These are phyloP conservation scores for honey bee (Apis mellifera) DNA, from an alignment of 1,140 invertebrate genomes.

Conservation along the genomic window Amel_HAv3.1 CM009931.2:16918501-16919000, in stretches of 20 bases:
- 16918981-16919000: constrained; percentile 66
- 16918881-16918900: constrained; percentile 62
- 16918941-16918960: constrained; percentile 63
- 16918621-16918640: too few relatives aligned
- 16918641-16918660: too few relatives aligned
- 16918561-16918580: neutral
- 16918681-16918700: too few relatives aligned
- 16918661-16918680: too few relatives aligned
- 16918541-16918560: neutral
- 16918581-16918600: too few relatives aligned
- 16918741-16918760: neutral
- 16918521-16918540: neutral
- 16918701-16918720: too few relatives aligned
- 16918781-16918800: constrained; percentile 30
- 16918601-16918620: too few relatives aligned
- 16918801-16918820: too few relatives aligned
- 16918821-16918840: constrained; percentile 10
- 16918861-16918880: constrained; percentile 27
- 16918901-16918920: constrained; percentile 36
- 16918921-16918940: constrained; percentile 46
- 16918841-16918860: constrained; percentile 23
- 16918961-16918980: constrained; percentile 51
- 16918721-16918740: too few relatives aligned
- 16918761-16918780: neutral
- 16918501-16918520: neutral